Conservation (phyloP, 2,113 vertebrate species). For the Brachyistius frenatus region DNA sequence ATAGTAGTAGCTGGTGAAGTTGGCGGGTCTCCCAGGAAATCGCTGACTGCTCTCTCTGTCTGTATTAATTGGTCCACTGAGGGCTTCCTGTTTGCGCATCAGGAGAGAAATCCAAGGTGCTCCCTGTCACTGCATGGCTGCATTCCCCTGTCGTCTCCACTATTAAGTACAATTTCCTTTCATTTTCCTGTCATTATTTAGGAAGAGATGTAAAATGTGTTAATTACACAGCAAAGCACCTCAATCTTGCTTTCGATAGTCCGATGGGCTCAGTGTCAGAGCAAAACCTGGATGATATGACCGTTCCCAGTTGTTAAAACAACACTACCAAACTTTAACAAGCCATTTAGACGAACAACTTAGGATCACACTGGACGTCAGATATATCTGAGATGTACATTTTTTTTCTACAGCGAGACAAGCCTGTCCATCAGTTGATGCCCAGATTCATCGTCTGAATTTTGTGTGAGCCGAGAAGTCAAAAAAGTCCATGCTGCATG, state of each 20-base stretch:
- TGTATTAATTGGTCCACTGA: constrained; percentile 86
- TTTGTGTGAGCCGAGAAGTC: constrained; percentile 68
- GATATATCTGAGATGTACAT: constrained; percentile 11
- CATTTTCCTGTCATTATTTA: constrained; percentile 26
- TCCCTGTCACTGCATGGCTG: constrained; percentile 49
- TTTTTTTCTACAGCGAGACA: not conserved
- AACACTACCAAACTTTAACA: not conserved
- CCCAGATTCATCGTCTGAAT: constrained; percentile 57
- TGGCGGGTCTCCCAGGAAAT: constrained; percentile 85
- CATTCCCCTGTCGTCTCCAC: constrained; percentile 44
- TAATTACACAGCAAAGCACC: constrained; percentile 12
- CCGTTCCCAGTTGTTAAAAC: constrained; percentile 18
- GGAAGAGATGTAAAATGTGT: constrained; percentile 11
- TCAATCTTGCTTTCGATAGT: constrained; percentile 1
- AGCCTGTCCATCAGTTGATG: constrained; percentile 24
- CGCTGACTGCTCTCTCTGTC: constrained; percentile 82
- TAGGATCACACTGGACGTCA: constrained; percentile 8
- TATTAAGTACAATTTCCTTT: constrained; percentile 34
- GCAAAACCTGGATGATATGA: not conserved
- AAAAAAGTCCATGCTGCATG: constrained; percentile 80
- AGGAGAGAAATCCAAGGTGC: constrained; percentile 77
- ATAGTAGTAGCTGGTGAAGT: constrained; percentile 81
- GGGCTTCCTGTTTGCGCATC: constrained; percentile 81
- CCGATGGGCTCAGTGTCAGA: not conserved
- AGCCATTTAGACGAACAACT: not conserved